Percentiles rank a stretch among this genome's conserved stretches.
These are phyloP conservation scores for Pogonognathellus flavescens DNA, from an alignment of 1,140 invertebrate genomes.

Conservation along the genomic window DNA sequence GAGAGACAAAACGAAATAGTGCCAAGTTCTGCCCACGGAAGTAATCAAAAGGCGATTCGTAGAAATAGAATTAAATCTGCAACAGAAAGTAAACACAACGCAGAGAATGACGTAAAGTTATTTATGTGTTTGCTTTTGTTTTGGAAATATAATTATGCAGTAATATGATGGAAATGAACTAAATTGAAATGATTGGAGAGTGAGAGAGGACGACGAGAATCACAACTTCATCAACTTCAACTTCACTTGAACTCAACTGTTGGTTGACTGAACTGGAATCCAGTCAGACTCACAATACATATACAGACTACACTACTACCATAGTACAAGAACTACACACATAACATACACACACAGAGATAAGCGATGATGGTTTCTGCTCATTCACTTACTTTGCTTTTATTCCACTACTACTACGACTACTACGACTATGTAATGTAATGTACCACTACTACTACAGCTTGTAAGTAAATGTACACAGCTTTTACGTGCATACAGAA, in stretches of 20 bases:
- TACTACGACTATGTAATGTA: not conserved
- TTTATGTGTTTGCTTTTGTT: not conserved
- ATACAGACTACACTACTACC: not conserved
- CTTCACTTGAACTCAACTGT: constrained; percentile 46
- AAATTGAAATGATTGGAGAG: not conserved
- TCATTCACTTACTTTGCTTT: constrained; percentile 35
- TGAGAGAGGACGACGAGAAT: not conserved
- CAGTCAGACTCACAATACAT: constrained; percentile 33
- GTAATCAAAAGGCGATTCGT: constrained; percentile 5
- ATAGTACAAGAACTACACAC: not conserved
- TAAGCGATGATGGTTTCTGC: not conserved
- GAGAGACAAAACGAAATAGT: not conserved
- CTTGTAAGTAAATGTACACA: not conserved
- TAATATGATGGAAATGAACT: not conserved
- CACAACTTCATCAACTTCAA: constrained; percentile 37
- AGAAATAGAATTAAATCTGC: not conserved
- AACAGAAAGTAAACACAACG: constrained; percentile 28
- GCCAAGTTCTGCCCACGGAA: constrained; percentile 24
- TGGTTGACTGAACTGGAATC: constrained; percentile 48
- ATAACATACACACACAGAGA: constrained; percentile 5
- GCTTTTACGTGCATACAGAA: constrained; percentile 2
- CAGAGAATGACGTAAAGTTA: not conserved
- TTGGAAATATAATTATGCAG: not conserved
- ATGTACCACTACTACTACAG: not conserved
- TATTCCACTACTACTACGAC: not conserved